Percentiles rank a stretch among this genome's conserved stretches.
Conservation (phyloP, 2,797 vertebrate genomes). For the Mormyrops boulengeri region DNA sequence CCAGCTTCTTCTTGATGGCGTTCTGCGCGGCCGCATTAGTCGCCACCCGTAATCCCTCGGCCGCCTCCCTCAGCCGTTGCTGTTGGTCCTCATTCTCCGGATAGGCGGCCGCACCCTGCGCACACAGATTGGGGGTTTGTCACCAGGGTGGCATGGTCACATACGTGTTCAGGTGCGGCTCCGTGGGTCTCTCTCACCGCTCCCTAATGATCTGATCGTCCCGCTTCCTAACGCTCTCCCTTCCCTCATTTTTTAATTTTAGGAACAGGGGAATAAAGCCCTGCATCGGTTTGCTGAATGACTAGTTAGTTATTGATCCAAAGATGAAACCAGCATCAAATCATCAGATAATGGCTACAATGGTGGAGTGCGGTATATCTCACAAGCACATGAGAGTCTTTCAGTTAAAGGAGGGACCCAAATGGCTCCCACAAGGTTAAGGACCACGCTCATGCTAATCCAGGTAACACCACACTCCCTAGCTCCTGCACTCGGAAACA, state of each 20-base stretch:
- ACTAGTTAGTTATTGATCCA: background rate
- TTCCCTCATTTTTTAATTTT: background rate
- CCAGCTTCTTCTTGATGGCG: slow-evolving; percentile 97
- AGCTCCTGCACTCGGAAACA: background rate
- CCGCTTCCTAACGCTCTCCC: background rate
- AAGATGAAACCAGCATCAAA: background rate
- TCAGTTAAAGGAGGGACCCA: background rate
- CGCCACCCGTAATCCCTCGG: slow-evolving; percentile 89
- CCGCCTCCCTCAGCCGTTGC: slow-evolving; percentile 89
- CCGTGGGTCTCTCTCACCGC: background rate
- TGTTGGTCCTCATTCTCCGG: slow-evolving; percentile 98
- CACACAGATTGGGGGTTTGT: background rate
- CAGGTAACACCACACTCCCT: background rate
- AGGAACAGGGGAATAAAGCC: background rate
- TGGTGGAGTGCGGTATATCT: background rate
- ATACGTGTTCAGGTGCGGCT: background rate
- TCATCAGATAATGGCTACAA: background rate
- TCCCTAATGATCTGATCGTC: background rate
- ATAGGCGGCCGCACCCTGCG: slow-evolving; percentile 93
- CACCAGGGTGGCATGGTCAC: background rate
- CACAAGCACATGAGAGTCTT: background rate
- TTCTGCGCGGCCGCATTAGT: slow-evolving; percentile 97
- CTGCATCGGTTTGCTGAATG: background rate
- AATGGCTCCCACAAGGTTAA: background rate
- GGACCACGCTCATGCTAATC: background rate